Percentiles rank a stretch among this genome's conserved stretches.
phyloP scores from a whole-genome alignment of 2,113 vertebrate genomes.

The Atrichornis clamosus region DNA sequence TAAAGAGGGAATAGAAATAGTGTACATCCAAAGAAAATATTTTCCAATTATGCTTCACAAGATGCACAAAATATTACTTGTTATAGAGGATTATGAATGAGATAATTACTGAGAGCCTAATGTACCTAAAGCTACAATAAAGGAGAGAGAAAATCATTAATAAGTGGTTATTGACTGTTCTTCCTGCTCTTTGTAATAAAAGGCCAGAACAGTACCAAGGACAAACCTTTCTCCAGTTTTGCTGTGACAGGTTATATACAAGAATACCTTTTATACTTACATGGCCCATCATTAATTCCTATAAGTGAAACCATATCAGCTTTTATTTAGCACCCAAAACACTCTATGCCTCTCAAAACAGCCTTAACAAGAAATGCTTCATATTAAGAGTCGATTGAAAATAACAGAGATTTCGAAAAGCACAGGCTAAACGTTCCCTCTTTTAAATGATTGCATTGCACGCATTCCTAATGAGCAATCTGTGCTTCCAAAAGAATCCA shows the following conservation, averaged over 20 bases:
- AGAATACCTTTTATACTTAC: neutral
- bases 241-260: neutral
- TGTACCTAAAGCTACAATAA: conserved; percentile 58
- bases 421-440: neutral
- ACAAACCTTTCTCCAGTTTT: neutral
- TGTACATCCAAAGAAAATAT: conserved; percentile 64
- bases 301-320: neutral
- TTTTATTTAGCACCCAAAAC: neutral
- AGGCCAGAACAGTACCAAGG: conserved; percentile 35
- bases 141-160: conserved; percentile 46
- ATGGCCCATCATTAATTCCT: neutral
- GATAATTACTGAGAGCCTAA: conserved; percentile 64
- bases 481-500: neutral
- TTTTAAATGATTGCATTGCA: neutral
- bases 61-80: conserved; percentile 59
- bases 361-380: neutral
- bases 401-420: neutral
- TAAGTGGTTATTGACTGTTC: conserved; percentile 65
- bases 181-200: conserved; percentile 27
- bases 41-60: conserved; percentile 70
- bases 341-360: neutral
- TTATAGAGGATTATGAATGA: conserved; percentile 68
- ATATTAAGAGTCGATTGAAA: neutral
- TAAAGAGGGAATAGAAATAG: conserved; percentile 66
- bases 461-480: neutral